Evolutionary conservation across 2,888 invertebrate genomes (phyloP).

Genomic region (Habrosyne pyritoides): DNA sequence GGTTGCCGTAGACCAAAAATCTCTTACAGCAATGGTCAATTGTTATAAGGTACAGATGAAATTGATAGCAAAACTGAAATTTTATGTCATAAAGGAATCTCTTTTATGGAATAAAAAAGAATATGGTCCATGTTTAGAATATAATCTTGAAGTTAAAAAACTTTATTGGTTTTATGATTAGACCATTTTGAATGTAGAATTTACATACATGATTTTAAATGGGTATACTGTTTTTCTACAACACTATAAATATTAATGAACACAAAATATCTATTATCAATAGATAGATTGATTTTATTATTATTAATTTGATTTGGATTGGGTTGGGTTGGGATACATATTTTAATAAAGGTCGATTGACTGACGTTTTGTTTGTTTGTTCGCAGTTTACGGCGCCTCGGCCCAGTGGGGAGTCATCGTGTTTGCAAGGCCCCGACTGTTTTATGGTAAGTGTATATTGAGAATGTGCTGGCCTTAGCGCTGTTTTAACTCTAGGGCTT

Average conservation of each 20-base stretch:
- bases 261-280: conserved; percentile 21
- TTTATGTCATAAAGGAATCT: too few relatives aligned
- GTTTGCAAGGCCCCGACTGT: conserved; percentile 88
- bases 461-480: conserved; percentile 11
- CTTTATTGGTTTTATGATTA: too few relatives aligned
- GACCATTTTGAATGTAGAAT: too few relatives aligned
- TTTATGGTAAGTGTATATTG: conserved; percentile 85
- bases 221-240: background rate
- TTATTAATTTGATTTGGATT: conserved; percentile 16
- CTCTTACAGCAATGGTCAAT: too few relatives aligned
- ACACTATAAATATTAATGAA: conserved; percentile 17
- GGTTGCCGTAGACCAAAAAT: too few relatives aligned
- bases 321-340: conserved; percentile 23
- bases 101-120: too few relatives aligned
- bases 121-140: too few relatives aligned
- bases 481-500: background rate
- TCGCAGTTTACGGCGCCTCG: conserved; percentile 86
- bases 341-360: conserved; percentile 43
- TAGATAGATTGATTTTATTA: conserved; percentile 12
- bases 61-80: too few relatives aligned
- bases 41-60: too few relatives aligned
- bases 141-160: too few relatives aligned
- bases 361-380: conserved; percentile 68
- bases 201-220: too few relatives aligned
- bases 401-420: conserved; percentile 86